A percentile compares a stretch with the other conserved stretches of the same genome.
phyloP scores from a whole-genome alignment of 1,140 invertebrate genomes.

The Ceratoteleas bidentatus region DNA sequence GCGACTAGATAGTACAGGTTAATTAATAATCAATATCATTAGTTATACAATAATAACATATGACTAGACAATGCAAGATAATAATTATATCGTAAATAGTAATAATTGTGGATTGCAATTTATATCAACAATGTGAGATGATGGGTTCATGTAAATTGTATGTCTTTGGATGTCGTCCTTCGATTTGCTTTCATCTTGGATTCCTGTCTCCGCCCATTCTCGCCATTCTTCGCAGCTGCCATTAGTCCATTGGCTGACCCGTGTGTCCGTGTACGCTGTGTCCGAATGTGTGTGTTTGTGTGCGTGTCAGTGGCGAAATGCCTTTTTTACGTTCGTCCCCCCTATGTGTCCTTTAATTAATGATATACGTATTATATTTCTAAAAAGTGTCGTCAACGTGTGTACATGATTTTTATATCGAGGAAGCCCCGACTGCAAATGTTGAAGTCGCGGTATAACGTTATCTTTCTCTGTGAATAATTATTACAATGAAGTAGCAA shows the following conservation, averaged over 20 bases:
- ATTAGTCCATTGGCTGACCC: too few species aligned
- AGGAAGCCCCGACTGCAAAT: slow-evolving; percentile 68
- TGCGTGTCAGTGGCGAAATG: slow-evolving; percentile 26
- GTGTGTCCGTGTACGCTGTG: not conserved
- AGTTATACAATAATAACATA: slow-evolving; percentile 82
- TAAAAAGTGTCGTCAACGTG: slow-evolving; percentile 67
- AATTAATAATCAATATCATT: slow-evolving; percentile 82
- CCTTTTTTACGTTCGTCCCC: too few species aligned
- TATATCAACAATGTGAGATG: slow-evolving; percentile 81
- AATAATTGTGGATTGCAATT: slow-evolving; percentile 82
- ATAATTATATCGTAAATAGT: slow-evolving; percentile 82
- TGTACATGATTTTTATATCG: slow-evolving; percentile 66
- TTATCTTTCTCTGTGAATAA: slow-evolving; percentile 66
- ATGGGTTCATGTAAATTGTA: slow-evolving; percentile 75
- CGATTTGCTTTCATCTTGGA: slow-evolving; percentile 48
- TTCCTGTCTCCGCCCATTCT: too few species aligned
- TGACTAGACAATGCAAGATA: slow-evolving; percentile 82
- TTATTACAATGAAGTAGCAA: slow-evolving; percentile 69
- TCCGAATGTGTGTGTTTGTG: slow-evolving; percentile 12
- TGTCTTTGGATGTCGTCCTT: slow-evolving; percentile 57
- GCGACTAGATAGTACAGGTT: slow-evolving; percentile 82
- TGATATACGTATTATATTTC: slow-evolving; percentile 64
- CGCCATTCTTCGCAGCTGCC: too few species aligned
- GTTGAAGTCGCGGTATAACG: slow-evolving; percentile 65
- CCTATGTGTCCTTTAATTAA: slow-evolving; percentile 46